Evolutionary conservation across 2,888 invertebrate genomes (phyloP).

Genomic region (Panopea generosa): DNA sequence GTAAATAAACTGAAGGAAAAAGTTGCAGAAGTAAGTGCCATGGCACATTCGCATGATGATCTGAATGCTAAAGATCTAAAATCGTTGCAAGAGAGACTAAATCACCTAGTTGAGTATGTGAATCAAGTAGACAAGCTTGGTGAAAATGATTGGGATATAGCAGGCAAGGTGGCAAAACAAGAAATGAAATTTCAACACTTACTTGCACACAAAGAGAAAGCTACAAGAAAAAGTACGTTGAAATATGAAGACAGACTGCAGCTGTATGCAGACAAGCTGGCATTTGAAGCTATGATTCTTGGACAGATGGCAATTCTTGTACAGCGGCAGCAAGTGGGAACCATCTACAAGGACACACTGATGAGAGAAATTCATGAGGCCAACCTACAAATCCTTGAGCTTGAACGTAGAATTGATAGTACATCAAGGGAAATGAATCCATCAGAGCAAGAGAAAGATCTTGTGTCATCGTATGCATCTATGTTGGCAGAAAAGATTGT

Average conservation of each 20-base stretch:
- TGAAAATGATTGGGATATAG: slow-evolving; percentile 74
- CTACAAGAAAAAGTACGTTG: slow-evolving; percentile 56
- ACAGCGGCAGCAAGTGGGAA: slow-evolving; percentile 70
- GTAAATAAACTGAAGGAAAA: slow-evolving; percentile 72
- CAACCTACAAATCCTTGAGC: slow-evolving; percentile 67
- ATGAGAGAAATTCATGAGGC: slow-evolving; percentile 76
- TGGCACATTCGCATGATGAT: slow-evolving; percentile 74
- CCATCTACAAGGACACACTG: slow-evolving; percentile 68
- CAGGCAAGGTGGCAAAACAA: slow-evolving; percentile 72
- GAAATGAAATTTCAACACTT: slow-evolving; percentile 64
- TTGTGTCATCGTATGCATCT: slow-evolving; percentile 90
- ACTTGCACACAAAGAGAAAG: slow-evolving; percentile 56
- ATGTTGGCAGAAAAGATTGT: slow-evolving; percentile 89
- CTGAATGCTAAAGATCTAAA: slow-evolving; percentile 75
- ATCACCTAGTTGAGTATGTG: slow-evolving; percentile 71
- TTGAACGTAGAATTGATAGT: slow-evolving; percentile 67
- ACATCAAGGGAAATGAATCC: slow-evolving; percentile 70
- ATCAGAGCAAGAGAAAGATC: slow-evolving; percentile 67
- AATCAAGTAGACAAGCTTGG: slow-evolving; percentile 72
- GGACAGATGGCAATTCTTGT: slow-evolving; percentile 78
- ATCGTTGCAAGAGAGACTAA: slow-evolving; percentile 71
- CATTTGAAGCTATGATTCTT: slow-evolving; percentile 78
- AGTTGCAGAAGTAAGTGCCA: slow-evolving; percentile 64
- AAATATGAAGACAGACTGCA: slow-evolving; percentile 70
- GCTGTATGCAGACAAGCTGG: slow-evolving; percentile 77